A percentile compares a stretch with the other conserved stretches of the same genome.
These are phyloP conservation scores for Trogon surrucura DNA, from an alignment of 2,113 vertebrate genomes.

Conservation along the genomic window DNA sequence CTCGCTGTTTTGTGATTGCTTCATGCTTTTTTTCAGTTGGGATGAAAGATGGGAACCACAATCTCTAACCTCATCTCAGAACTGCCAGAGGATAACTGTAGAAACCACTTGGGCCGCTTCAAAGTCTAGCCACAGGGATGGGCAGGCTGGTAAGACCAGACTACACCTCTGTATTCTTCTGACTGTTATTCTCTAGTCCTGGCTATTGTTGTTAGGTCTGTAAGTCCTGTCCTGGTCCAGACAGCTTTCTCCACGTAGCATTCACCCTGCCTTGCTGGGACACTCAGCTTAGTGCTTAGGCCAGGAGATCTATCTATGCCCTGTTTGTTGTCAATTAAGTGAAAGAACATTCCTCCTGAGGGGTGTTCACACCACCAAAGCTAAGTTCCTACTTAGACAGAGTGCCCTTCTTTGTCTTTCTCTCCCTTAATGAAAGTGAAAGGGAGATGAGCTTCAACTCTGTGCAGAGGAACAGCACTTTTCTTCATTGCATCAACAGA, in stretches of 20 bases:
- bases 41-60: background rate
- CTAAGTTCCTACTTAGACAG: background rate
- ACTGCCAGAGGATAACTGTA: background rate
- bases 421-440: background rate
- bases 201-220: background rate
- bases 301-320: background rate
- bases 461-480: background rate
- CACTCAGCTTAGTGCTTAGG: background rate
- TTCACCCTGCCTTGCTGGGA: background rate
- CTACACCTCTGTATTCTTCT: background rate
- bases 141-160: conserved; percentile 1
- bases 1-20: background rate
- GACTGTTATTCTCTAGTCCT: background rate
- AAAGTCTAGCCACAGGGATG: background rate
- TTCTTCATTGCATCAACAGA: background rate
- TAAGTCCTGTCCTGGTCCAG: background rate
- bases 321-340: background rate
- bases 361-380: background rate
- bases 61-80: background rate
- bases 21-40: background rate
- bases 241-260: background rate
- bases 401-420: background rate
- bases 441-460: background rate
- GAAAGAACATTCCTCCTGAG: background rate
- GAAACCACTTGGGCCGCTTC: background rate